These are phyloP conservation scores for Geopemphigus sp. DNA, from an alignment of 1,140 invertebrate genomes.

Conservation along the genomic window DNA sequence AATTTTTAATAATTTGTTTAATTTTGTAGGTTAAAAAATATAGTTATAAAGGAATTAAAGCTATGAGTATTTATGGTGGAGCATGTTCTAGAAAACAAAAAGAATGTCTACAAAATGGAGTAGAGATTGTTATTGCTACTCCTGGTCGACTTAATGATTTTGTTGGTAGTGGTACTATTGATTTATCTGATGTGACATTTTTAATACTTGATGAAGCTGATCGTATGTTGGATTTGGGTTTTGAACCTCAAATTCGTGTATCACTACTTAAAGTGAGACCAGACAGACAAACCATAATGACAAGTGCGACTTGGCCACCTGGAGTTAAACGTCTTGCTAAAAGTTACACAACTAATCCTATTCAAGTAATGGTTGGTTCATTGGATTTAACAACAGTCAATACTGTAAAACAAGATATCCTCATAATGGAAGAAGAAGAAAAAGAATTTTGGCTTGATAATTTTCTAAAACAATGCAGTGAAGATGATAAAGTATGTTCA, in stretches of 20 bases:
- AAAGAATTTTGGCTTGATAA: slow-evolving; percentile 63
- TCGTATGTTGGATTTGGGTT: slow-evolving; percentile 82
- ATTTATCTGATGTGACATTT: slow-evolving; percentile 66
- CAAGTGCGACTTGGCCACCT: slow-evolving; percentile 85
- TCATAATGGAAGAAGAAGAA: slow-evolving; percentile 71
- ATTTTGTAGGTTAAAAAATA: slow-evolving; percentile 69
- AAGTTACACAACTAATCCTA: slow-evolving; percentile 81
- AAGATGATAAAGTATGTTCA: slow-evolving; percentile 24
- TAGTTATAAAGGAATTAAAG: slow-evolving; percentile 76
- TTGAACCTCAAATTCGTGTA: slow-evolving; percentile 83
- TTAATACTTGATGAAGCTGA: slow-evolving; percentile 92
- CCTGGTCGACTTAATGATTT: slow-evolving; percentile 86
- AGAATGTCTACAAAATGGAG: slow-evolving; percentile 66
- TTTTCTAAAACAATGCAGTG: slow-evolving; percentile 51
- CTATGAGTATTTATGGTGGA: slow-evolving; percentile 74
- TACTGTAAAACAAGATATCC: slow-evolving; percentile 73
- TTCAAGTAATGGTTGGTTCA: slow-evolving; percentile 84
- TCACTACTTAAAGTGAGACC: slow-evolving; percentile 73
- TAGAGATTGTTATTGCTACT: slow-evolving; percentile 86
- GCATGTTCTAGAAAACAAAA: slow-evolving; percentile 75
- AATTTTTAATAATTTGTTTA: not conserved
- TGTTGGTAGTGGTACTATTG: slow-evolving; percentile 57
- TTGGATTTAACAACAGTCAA: slow-evolving; percentile 82
- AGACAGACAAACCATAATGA: slow-evolving; percentile 83
- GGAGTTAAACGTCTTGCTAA: slow-evolving; percentile 78